phyloP scores from a whole-genome alignment of 2,888 invertebrate genomes.

The Nudaria mundana region DNA sequence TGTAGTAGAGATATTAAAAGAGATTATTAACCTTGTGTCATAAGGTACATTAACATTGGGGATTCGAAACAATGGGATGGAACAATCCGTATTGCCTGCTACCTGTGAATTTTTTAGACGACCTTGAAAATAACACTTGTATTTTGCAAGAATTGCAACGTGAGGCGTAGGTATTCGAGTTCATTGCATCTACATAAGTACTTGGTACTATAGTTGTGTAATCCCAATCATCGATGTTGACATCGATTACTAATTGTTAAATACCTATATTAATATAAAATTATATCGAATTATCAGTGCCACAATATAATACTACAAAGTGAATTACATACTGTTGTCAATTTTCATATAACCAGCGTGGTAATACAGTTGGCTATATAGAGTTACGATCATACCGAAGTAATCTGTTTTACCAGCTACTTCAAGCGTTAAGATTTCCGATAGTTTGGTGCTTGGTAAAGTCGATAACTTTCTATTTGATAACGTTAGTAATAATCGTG shows the following conservation, averaged over 20 bases:
- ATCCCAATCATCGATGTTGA: neutral
- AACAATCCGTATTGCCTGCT: too few species aligned
- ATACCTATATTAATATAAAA: too few species aligned
- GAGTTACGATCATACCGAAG: constrained; percentile 19
- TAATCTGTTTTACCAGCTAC: constrained; percentile 26
- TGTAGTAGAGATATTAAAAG: too few species aligned
- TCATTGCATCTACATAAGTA: too few species aligned
- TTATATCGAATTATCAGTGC: neutral
- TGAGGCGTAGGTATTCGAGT: too few species aligned
- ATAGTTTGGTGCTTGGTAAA: constrained; percentile 31
- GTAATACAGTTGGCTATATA: constrained; percentile 20
- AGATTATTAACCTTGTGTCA: too few species aligned
- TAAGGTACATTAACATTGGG: too few species aligned
- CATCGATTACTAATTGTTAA: too few species aligned
- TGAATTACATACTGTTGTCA: constrained; percentile 18
- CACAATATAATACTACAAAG: constrained; percentile 2
- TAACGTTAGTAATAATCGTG: constrained; percentile 45
- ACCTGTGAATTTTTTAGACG: too few species aligned
- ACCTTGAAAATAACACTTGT: too few species aligned
- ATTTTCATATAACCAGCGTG: constrained; percentile 18
- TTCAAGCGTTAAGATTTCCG: constrained; percentile 45
- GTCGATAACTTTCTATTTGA: constrained; percentile 45
- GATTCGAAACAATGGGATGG: too few species aligned
- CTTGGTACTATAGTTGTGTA: neutral
- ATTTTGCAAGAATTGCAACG: too few species aligned